Conservation (phyloP, 2,113 vertebrate genomes). For the Pundamilia nyererei region DNA sequence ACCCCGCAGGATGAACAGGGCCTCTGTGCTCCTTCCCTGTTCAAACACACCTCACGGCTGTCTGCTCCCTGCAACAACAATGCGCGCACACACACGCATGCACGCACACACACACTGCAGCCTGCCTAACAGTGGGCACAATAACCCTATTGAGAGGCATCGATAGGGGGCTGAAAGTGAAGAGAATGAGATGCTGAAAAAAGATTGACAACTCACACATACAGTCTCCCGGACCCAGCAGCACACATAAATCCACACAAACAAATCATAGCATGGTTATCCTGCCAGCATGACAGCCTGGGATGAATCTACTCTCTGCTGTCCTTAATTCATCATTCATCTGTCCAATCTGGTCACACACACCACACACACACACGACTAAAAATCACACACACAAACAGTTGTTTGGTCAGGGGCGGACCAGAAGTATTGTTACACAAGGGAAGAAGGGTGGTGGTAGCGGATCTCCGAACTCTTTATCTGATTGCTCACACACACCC, state of each 20-base stretch:
- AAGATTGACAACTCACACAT: conserved; percentile 24
- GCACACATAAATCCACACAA: background rate
- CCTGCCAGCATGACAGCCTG: conserved; percentile 26
- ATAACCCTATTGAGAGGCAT: conserved; percentile 55
- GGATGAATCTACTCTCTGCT: background rate
- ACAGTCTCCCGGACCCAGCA: background rate
- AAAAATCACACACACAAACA: background rate
- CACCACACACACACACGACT: background rate
- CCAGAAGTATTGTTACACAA: conserved; percentile 39
- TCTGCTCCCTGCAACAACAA: conserved; percentile 68
- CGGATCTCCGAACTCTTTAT: conserved; percentile 38
- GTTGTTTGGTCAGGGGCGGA: conserved; percentile 35
- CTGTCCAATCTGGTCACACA: conserved; percentile 14
- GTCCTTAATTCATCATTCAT: conserved; percentile 43
- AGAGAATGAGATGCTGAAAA: conserved; percentile 10
- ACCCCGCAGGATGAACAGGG: conserved; percentile 59
- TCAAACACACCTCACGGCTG: conserved; percentile 72
- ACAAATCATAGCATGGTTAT: conserved; percentile 11
- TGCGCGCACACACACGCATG: background rate
- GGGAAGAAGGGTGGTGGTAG: conserved; percentile 25
- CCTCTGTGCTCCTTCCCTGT: conserved; percentile 67
- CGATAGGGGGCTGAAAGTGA: conserved; percentile 33
- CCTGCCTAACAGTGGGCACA: conserved; percentile 49
- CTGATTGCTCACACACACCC: conserved; percentile 44
- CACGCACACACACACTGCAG: conserved; percentile 8